Evolutionary conservation across 2,797 vertebrate genomes (phyloP).

Genomic region (Sebastes taczanowskii): DNA sequence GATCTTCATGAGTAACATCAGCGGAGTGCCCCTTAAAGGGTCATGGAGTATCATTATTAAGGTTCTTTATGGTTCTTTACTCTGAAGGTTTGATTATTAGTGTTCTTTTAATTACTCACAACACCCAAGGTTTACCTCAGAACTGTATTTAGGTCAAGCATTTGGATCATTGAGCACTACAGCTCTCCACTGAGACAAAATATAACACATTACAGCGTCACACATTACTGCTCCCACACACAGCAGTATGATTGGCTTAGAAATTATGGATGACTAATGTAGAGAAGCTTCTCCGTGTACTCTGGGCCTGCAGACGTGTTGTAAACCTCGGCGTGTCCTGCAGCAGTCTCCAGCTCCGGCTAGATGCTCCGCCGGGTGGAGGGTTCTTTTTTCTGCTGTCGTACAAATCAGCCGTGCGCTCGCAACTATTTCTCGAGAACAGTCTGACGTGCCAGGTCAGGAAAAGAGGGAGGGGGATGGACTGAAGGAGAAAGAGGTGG

Average conservation of each 20-base stretch:
- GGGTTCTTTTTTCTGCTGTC: slow-evolving; percentile 20
- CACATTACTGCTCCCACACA: background rate
- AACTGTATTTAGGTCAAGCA: background rate
- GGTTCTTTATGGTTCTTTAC: background rate
- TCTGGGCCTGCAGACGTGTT: background rate
- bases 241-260: background rate
- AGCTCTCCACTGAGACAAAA: background rate
- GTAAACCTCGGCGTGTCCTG: background rate
- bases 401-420: slow-evolving; percentile 27
- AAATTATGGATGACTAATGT: background rate
- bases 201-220: background rate
- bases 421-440: slow-evolving; percentile 52
- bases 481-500: background rate
- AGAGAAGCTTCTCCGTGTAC: background rate
- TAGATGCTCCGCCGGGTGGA: slow-evolving; percentile 2
- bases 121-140: background rate
- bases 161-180: background rate
- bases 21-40: background rate
- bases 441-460: slow-evolving; percentile 60
- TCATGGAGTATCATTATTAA: too few species aligned
- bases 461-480: slow-evolving; percentile 17
- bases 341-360: background rate
- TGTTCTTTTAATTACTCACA: background rate
- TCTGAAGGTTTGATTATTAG: background rate
- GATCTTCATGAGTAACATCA: background rate